Base-by-base conservation (phyloP, 2,113 vertebrate species). In the Hippopotamus amphibius region DNA sequence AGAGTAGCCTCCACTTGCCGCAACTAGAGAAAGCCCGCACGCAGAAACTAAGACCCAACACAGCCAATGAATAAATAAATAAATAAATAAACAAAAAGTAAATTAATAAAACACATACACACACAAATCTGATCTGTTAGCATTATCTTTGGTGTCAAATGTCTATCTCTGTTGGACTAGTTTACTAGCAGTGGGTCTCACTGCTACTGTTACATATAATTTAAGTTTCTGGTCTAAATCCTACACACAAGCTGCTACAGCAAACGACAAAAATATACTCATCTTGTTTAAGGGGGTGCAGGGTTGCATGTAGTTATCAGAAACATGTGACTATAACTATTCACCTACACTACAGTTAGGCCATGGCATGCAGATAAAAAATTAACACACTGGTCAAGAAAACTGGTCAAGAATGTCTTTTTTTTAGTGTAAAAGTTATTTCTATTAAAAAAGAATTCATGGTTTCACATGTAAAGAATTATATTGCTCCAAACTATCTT, bases 211-310 rank as follows among this genome's bases (percentile, higher is more conserved):
- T 48, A 76, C 26, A 76, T 83, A 86, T 79, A 86, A 77, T 22
- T 53, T 65, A 80, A 85, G n/a, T 86, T 95, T 93, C 11, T 22
- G 37, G 68, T 83, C 89, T 92, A 88, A 91, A 33, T n/a, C 68
- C 30, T 43, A 57, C 21, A 57, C 11, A 15, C 9, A 82, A 77
- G 76, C n/a, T 79, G 15, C 46, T 19, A n/a, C 14, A 84, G 53
- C 33, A 72, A 63, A 88, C 83, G 46, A 76, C 63, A 84, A 57
- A 81, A 33, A 59, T 53, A 41, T 7, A 55, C 30, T 33, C 17
- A 43, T 81, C 33, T 63, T 66, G 46, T 83, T 69, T 91, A 28
- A 71, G 55, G 55, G 5, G 14, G 13, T 24, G 9, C 41, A 9
- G 68, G 41, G 28, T 50, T 55, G 14, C 8, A 13, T 8, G 17